phyloP scores from a whole-genome alignment of 2,113 vertebrate genomes.

The Scopus umbretta region DNA sequence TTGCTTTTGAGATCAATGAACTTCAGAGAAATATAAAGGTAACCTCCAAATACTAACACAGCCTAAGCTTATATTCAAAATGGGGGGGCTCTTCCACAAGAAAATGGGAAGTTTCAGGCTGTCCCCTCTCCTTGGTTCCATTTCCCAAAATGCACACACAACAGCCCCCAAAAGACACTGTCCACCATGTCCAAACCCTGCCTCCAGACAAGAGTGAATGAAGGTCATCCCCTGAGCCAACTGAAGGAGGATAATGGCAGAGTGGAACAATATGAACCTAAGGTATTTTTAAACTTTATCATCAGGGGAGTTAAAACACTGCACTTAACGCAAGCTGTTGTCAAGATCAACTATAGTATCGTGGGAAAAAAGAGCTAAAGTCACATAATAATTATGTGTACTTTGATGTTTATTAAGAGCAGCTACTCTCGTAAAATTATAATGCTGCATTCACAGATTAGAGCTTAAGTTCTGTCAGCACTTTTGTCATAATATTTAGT shows the following conservation, averaged over 20 bases:
- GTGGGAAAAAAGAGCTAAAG: slow-evolving; percentile 11
- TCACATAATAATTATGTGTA: slow-evolving; percentile 33
- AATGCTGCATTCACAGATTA: slow-evolving; percentile 36
- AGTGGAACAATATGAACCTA: neutral
- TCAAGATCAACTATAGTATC: neutral
- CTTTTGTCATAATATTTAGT: slow-evolving; percentile 6
- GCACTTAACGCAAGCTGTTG: neutral
- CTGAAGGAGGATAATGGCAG: neutral
- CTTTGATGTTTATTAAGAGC: slow-evolving; percentile 47
- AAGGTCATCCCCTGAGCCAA: neutral
- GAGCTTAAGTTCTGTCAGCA: slow-evolving; percentile 21
- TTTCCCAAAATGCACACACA: neutral
- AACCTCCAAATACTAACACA: neutral
- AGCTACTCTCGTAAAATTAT: slow-evolving; percentile 52
- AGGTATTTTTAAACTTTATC: slow-evolving; percentile 45
- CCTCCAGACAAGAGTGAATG: neutral
- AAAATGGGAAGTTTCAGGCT: neutral
- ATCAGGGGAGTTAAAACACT: slow-evolving; percentile 9
- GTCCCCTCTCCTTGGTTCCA: neutral
- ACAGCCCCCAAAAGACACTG: neutral
- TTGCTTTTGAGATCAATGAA: neutral
- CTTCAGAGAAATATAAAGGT: neutral
- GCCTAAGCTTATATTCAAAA: neutral
- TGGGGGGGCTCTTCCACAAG: neutral
- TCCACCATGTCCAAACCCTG: neutral